Evolutionary conservation across 1,140 invertebrate genomes (phyloP).

Genomic region (Magallana gigas): DNA sequence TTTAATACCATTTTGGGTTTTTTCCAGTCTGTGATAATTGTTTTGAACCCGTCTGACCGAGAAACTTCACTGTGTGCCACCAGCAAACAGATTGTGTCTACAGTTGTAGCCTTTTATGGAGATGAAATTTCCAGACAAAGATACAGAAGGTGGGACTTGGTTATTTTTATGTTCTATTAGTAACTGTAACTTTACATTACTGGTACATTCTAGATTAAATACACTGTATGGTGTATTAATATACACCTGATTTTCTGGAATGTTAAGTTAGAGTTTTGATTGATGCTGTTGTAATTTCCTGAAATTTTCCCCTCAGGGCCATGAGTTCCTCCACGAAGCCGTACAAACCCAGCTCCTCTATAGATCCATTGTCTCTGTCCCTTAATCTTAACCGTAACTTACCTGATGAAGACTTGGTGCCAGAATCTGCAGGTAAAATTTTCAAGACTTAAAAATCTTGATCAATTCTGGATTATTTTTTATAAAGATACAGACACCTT

Average conservation of each 20-base stretch:
- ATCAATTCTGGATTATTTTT: too few species aligned
- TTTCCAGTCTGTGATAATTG: slow-evolving; percentile 62
- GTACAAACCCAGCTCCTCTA: slow-evolving; percentile 10
- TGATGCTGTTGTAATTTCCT: too few species aligned
- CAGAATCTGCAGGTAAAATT: not conserved
- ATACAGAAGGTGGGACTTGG: slow-evolving; percentile 57
- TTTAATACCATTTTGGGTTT: not conserved
- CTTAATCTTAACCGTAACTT: not conserved
- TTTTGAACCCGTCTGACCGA: slow-evolving; percentile 61
- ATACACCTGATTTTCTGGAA: too few species aligned
- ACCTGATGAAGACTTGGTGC: slow-evolving; percentile 1
- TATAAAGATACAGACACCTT: too few species aligned
- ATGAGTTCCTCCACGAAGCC: not conserved
- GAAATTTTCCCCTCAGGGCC: not conserved
- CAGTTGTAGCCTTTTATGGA: slow-evolving; percentile 65
- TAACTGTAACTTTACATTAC: not conserved
- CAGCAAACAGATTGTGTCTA: slow-evolving; percentile 56
- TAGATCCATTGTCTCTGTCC: not conserved
- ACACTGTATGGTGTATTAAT: not conserved
- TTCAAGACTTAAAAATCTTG: not conserved
- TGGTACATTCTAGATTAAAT: not conserved
- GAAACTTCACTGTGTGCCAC: slow-evolving; percentile 60
- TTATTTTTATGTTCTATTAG: not conserved
- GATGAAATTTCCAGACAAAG: slow-evolving; percentile 67
- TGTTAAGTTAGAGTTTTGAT: not conserved